These are phyloP conservation scores for Conops quadrifasciatus DNA, from an alignment of 2,888 invertebrate genomes.

Conservation along the genomic window DNA sequence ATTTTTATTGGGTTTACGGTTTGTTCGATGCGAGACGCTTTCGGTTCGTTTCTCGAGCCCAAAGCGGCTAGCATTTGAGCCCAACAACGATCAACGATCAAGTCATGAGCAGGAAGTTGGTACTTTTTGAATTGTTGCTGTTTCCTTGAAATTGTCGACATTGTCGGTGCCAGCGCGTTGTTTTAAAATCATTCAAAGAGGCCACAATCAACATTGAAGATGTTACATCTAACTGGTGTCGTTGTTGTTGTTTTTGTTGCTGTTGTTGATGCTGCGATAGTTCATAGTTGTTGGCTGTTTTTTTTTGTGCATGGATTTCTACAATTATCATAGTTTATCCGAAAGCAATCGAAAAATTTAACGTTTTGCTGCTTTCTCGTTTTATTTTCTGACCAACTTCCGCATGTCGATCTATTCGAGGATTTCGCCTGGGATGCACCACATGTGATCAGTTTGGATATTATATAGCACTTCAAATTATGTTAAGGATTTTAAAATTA, in stretches of 20 bases:
- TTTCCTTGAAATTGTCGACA: constrained; percentile 61
- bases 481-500: not conserved
- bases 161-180: constrained; percentile 4
- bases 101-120: constrained; percentile 25
- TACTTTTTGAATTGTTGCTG: constrained; percentile 4
- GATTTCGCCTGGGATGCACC: no score
- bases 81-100: not conserved
- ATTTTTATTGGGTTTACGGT: constrained; percentile 25
- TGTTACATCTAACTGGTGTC: not conserved
- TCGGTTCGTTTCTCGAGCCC: not conserved
- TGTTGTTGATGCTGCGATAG: not conserved
- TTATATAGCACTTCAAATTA: not conserved
- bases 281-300: not conserved
- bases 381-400: constrained; percentile 3
- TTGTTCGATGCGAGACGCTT: constrained; percentile 7
- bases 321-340: not conserved
- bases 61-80: no score
- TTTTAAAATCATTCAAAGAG: constrained; percentile 16
- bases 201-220: not conserved
- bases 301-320: not conserved
- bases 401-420: constrained; percentile 9
- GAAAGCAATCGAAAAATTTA: constrained; percentile 3
- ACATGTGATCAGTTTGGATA: no score
- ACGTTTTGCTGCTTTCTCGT: constrained; percentile 7
- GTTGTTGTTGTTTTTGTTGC: not conserved